Percentiles rank a stretch among this genome's conserved stretches.
These are phyloP conservation scores for Porites lobata DNA, from an alignment of 92 coral and sea anemone species.

Conservation along the genomic window DNA sequence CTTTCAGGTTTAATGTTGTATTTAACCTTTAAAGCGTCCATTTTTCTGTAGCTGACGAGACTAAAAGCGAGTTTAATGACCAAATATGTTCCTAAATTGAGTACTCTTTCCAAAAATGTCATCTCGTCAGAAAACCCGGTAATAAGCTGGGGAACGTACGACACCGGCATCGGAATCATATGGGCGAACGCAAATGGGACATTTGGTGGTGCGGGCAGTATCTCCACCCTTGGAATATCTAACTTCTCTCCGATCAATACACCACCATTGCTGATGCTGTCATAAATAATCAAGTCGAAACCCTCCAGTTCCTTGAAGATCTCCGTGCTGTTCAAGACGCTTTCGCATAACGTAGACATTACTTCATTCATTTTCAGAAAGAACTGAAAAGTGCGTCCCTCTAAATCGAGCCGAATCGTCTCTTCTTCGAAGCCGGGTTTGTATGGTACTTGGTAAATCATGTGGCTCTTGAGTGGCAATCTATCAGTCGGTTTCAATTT, in stretches of 20 bases:
- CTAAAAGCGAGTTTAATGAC: neutral
- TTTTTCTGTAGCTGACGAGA: neutral
- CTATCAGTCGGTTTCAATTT: constrained; percentile 34
- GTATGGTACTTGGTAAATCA: constrained; percentile 61
- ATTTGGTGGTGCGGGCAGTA: constrained; percentile 27
- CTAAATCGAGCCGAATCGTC: neutral
- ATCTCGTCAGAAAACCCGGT: constrained; percentile 49
- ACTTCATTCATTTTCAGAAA: neutral
- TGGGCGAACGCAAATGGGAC: constrained; percentile 2
- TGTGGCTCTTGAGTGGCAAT: constrained; percentile 22
- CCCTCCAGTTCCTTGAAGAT: constrained; percentile 45
- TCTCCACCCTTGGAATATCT: constrained; percentile 44
- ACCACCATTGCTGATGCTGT: constrained; percentile 27
- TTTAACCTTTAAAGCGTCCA: constrained; percentile 39
- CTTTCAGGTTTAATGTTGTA: constrained; percentile 67
- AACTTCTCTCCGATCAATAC: constrained; percentile 47
- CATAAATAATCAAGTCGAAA: constrained; percentile 50
- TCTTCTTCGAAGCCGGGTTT: constrained; percentile 31
- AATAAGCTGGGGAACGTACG: constrained; percentile 57
- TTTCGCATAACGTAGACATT: constrained; percentile 19
- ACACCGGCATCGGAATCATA: constrained; percentile 22
- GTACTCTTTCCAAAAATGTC: constrained; percentile 61
- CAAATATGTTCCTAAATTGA: constrained; percentile 24
- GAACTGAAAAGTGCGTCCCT: neutral
- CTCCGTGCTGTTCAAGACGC: constrained; percentile 35